Base-by-base conservation (phyloP, 2,888 invertebrate species). In the Tenthredo scrophulariae region DNA sequence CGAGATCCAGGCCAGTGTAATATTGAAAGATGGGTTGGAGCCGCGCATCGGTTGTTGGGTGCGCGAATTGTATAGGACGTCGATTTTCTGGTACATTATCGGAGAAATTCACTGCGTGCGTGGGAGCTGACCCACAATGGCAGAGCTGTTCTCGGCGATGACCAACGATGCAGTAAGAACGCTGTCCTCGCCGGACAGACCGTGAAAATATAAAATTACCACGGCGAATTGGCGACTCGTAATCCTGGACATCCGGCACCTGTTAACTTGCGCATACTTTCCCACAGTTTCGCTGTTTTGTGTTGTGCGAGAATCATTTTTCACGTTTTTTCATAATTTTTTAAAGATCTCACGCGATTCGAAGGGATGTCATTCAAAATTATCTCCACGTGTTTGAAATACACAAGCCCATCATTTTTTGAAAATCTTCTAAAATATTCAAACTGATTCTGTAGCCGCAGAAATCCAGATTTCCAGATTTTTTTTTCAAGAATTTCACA, bases 161-260 rank as follows among this genome's bases (percentile, higher is more conserved):
- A 87, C 86, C 87, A 70, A 67, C 40, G 62, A 84, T 84, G 79
- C 84, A 80, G 83, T 84, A 86, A 87, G 67, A 62, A 58, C n/a
- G 33, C 9, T n/a, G 22, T 13, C 74, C 75, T 86, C 84, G 84
- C 87, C 85, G 86, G 85, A 86, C 87, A 86, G 84, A 86, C 88
- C 88, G 87, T 89, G 88, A 90, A 89, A 89, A 86, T 87, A 79
- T 85, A 85, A 87, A 79, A 90, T 91, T 89, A 88, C 86, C 87
- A 86, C 88, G 88, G 85, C 90, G 87, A 91, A 91, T 91, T 86
- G 86, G 84, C 80, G 86, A 85, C 86, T 79, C 84, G 86, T 90
- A 91, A 91, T 91, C 89, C 90, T 85, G 87, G 87, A 89, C 91
- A 91, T 91, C 90, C 91, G 92, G 90, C 90, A 92, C 91, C 91